Conservation (phyloP, 2,888 invertebrate genomes). For the Napeogenes inachia region DNA sequence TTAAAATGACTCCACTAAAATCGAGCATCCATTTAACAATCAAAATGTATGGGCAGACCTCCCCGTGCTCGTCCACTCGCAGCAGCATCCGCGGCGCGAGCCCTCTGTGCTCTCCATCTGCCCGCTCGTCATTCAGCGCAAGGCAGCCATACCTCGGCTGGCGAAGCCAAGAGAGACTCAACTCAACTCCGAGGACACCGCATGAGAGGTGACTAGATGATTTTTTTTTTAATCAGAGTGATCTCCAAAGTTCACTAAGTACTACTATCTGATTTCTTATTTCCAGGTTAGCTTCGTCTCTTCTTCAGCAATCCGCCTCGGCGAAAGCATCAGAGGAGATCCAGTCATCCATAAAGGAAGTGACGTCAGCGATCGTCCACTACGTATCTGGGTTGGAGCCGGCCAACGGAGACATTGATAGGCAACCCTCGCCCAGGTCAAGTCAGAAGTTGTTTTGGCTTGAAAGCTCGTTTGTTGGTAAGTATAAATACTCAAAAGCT, state of each 20-base stretch:
- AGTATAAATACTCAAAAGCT: slow-evolving; percentile 28
- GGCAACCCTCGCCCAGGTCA: slow-evolving; percentile 77
- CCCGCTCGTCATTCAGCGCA: slow-evolving; percentile 86
- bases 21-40: not conserved
- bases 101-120: slow-evolving; percentile 81
- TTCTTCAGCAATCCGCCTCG: slow-evolving; percentile 71
- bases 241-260: not conserved
- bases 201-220: slow-evolving; percentile 81
- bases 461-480: slow-evolving; percentile 89
- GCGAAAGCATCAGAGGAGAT: slow-evolving; percentile 81
- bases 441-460: slow-evolving; percentile 90
- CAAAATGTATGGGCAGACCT: slow-evolving; percentile 68
- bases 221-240: not conserved
- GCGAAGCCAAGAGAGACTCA: slow-evolving; percentile 90
- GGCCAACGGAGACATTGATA: slow-evolving; percentile 74
- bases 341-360: slow-evolving; percentile 92
- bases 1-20: not conserved
- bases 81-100: slow-evolving; percentile 84
- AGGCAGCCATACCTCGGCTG: slow-evolving; percentile 94
- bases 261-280: not conserved
- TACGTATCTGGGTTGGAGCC: slow-evolving; percentile 87
- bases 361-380: slow-evolving; percentile 94
- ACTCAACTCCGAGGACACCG: slow-evolving; percentile 87
- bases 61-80: slow-evolving; percentile 84
- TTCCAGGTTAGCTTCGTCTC: slow-evolving; percentile 81